These are phyloP conservation scores for Philhelius pedissequus DNA, from an alignment of 2,888 invertebrate genomes.

Conservation along the genomic window DNA sequence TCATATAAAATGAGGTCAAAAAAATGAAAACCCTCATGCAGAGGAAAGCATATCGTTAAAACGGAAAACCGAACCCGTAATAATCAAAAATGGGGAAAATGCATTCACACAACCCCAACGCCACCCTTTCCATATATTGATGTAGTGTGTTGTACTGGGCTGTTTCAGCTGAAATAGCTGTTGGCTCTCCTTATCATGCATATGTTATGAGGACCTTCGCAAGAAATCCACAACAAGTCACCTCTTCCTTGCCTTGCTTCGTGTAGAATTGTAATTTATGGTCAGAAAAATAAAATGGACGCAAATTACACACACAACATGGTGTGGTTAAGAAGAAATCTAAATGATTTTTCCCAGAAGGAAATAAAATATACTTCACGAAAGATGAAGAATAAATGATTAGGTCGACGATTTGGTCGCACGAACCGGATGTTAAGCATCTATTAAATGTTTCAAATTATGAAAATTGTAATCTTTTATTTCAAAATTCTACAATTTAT, in stretches of 20 bases:
- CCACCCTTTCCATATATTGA: background rate
- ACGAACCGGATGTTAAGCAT: background rate
- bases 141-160: background rate
- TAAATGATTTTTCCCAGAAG: background rate
- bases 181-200: conserved; percentile 36
- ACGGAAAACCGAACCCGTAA: conserved; percentile 38
- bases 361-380: background rate
- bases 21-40: background rate
- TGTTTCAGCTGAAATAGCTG: background rate
- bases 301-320: conserved; percentile 54
- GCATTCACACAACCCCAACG: conserved; percentile 29
- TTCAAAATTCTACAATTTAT: too few relatives aligned
- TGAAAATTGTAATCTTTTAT: too few relatives aligned
- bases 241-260: background rate
- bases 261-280: conserved; percentile 60
- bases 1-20: conserved; percentile 17
- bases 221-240: background rate
- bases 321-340: background rate
- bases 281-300: conserved; percentile 52
- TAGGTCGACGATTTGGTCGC: background rate
- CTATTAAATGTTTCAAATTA: too few relatives aligned
- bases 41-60: background rate
- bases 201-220: conserved; percentile 39
- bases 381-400: background rate
- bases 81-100: conserved; percentile 49